Conservation (phyloP, 2,113 vertebrate genomes). For the Onychorhynchus coronatus region DNA sequence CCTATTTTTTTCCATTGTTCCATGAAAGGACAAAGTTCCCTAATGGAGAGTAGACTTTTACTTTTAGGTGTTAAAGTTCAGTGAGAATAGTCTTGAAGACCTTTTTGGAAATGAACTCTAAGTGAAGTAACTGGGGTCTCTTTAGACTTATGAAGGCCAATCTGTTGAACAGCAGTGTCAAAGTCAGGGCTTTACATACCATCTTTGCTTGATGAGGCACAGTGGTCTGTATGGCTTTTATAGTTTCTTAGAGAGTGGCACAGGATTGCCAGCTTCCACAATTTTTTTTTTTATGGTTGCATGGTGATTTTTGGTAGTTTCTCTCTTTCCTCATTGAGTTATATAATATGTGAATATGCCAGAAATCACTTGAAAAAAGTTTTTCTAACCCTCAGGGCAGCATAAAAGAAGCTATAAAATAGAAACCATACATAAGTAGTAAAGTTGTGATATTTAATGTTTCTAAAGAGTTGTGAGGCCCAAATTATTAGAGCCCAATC, state of each 20-base stretch:
- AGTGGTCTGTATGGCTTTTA: neutral
- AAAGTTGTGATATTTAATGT: constrained; percentile 18
- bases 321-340: neutral
- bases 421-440: neutral
- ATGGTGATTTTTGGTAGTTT: neutral
- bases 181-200: neutral
- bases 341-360: neutral
- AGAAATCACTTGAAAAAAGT: neutral
- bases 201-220: neutral
- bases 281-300: neutral
- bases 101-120: neutral
- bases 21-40: neutral
- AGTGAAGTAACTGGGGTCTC: neutral
- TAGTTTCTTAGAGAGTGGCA: neutral
- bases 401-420: constrained; percentile 8
- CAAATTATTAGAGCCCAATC: neutral
- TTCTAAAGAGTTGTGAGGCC: neutral
- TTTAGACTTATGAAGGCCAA: neutral
- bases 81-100: neutral
- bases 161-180: neutral
- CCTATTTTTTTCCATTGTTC: neutral
- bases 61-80: neutral
- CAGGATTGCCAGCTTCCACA: neutral
- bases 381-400: neutral
- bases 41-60: neutral